Evolutionary conservation across 2,113 vertebrate species (phyloP).

Genomic region (Arvicanthis niloticus): DNA sequence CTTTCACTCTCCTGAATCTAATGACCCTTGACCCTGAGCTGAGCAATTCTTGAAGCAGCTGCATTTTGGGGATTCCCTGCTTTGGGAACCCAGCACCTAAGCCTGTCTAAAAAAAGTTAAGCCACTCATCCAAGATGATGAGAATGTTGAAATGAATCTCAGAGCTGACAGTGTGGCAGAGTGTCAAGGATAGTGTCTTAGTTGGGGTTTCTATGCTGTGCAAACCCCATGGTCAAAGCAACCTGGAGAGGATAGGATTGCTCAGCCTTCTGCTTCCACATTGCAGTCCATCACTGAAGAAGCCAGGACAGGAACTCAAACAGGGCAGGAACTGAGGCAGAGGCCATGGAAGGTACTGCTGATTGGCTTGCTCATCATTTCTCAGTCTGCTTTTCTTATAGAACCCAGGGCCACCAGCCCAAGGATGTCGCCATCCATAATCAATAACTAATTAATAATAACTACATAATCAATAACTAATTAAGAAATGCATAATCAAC

Average conservation of each 20-base stretch:
- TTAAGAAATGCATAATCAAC: neutral
- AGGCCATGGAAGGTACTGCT: neutral
- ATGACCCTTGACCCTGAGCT: neutral
- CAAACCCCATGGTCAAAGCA: neutral
- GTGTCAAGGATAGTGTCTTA: neutral
- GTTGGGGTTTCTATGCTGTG: neutral
- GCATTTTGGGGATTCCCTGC: neutral
- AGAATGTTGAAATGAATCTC: neutral
- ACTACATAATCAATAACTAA: no score
- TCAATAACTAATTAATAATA: neutral
- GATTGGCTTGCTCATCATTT: neutral
- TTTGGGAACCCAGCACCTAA: neutral
- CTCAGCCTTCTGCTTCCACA: neutral
- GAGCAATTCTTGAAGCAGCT: neutral
- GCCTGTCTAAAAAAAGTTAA: constrained; percentile 25
- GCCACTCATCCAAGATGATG: neutral
- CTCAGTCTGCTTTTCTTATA: neutral
- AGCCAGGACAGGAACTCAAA: neutral
- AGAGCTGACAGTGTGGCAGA: neutral
- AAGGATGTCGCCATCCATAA: neutral
- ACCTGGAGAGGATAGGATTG: neutral
- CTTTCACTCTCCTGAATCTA: neutral
- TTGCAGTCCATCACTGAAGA: neutral
- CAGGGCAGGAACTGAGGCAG: neutral
- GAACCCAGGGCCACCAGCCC: neutral